Evolutionary conservation across 2,113 vertebrate genomes (phyloP).

Genomic region (Alligator mississippiensis): DNA sequence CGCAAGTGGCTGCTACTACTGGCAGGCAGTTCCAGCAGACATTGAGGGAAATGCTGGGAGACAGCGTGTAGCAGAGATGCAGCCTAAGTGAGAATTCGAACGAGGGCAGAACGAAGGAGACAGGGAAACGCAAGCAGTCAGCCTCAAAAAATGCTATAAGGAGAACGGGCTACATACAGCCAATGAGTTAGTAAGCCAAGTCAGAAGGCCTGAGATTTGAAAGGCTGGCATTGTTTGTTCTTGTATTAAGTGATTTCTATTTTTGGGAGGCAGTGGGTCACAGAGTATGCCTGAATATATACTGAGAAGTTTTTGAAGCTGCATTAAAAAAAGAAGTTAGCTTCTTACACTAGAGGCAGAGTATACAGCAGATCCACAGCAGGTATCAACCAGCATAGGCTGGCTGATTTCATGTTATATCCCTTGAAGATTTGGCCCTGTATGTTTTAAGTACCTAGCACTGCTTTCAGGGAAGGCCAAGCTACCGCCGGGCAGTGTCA

Average conservation of each 20-base stretch:
- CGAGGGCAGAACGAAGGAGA: background rate
- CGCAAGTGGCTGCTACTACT: background rate
- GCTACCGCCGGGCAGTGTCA: too few relatives aligned
- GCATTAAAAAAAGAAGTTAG: background rate
- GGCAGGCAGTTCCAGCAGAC: background rate
- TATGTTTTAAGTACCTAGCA: background rate
- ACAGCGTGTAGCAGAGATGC: background rate
- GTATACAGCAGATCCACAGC: slow-evolving; percentile 45
- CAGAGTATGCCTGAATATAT: slow-evolving; percentile 12
- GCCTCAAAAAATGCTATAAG: background rate
- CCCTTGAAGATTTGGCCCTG: background rate
- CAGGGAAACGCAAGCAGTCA: background rate
- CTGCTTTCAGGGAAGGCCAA: too few relatives aligned
- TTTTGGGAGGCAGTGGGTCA: background rate
- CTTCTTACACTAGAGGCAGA: slow-evolving; percentile 32
- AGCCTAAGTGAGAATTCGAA: background rate
- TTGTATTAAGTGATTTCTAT: background rate
- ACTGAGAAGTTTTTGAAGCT: background rate
- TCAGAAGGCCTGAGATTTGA: background rate
- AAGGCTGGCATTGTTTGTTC: background rate
- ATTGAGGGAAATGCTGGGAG: background rate
- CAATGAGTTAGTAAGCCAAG: background rate
- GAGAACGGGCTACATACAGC: background rate
- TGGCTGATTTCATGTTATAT: slow-evolving; percentile 14
- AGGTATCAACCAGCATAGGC: slow-evolving; percentile 47